Percentiles rank a stretch among this genome's conserved stretches.
Evolutionary conservation across 1,140 invertebrate genomes (phyloP).

Genomic region (Andricus grossulariae): DNA sequence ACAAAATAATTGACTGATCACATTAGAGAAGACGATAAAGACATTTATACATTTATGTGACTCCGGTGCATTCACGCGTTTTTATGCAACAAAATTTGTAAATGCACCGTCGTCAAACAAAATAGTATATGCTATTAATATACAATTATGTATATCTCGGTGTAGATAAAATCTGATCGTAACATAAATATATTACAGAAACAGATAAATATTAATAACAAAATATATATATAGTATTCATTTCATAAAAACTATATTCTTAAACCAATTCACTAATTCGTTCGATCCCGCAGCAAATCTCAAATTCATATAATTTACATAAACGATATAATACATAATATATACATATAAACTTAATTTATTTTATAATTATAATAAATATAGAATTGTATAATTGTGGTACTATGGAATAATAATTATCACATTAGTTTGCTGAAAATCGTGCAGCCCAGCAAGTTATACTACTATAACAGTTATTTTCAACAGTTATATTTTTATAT

Average conservation of each 20-base stretch:
- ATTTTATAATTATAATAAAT: conserved; percentile 3
- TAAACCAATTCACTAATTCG: conserved; percentile 30
- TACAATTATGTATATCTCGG: conserved; percentile 1
- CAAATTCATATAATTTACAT: conserved; percentile 8
- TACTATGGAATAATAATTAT: conserved; percentile 26
- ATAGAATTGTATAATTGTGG: conserved; percentile 23
- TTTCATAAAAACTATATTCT: conserved; percentile 6
- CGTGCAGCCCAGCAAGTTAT: conserved; percentile 14
- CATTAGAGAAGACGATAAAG: conserved; percentile 25
- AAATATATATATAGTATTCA: conserved; percentile 21
- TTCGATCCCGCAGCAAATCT: neutral
- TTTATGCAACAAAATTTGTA: too few species aligned
- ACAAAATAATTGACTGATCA: conserved; percentile 22
- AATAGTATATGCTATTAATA: too few species aligned
- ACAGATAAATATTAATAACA: conserved; percentile 22
- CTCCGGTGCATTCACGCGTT: too few species aligned
- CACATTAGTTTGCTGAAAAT: conserved; percentile 31
- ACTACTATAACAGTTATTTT: neutral
- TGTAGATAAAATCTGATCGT: conserved; percentile 23
- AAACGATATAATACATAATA: conserved; percentile 4
- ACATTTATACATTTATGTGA: neutral
- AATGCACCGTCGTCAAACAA: too few species aligned
- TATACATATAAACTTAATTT: neutral
- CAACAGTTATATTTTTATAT: conserved; percentile 5
- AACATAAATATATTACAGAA: conserved; percentile 19